Evolutionary conservation across 2,797 vertebrate species (phyloP).

Genomic region (Crocidura indochinensis): DNA sequence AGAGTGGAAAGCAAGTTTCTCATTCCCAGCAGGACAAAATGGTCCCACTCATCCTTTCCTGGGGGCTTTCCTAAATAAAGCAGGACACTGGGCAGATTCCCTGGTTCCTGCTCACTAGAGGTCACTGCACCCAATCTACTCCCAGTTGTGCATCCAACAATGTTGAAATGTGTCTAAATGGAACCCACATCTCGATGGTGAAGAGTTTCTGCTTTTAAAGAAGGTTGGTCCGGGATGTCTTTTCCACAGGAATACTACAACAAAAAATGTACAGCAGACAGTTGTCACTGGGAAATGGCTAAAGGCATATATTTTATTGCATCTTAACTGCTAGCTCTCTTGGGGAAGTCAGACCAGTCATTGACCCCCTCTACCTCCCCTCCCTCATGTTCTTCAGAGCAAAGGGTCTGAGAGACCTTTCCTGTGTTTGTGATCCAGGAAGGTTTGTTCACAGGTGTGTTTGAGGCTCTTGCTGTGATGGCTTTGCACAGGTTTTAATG

Average conservation of each 20-base stretch:
- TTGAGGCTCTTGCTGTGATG: neutral
- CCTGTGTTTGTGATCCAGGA: neutral
- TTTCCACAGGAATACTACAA: neutral
- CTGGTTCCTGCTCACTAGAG: neutral
- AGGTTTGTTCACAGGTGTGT: neutral
- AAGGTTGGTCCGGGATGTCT: neutral
- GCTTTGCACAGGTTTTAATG: neutral
- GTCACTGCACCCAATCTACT: fast-evolving
- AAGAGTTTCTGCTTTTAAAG: neutral
- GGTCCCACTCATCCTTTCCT: fast-evolving
- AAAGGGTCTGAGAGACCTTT: neutral
- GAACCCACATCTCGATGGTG: neutral
- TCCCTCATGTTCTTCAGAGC: neutral
- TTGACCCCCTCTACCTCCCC: no score
- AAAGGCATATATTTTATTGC: neutral
- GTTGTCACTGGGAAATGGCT: no score
- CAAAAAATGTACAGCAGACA: neutral
- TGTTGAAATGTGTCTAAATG: neutral
- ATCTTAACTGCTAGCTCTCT: neutral
- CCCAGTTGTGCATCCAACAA: neutral
- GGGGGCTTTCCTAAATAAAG: neutral
- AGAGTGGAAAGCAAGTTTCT: neutral
- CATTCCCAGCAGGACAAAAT: fast-evolving
- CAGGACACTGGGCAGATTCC: neutral
- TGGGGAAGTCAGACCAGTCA: neutral